Percentiles rank a stretch among this genome's conserved stretches.
These are phyloP conservation scores for Drosophila setifemur DNA, from an alignment of 1,140 invertebrate species.

Conservation along the genomic window DNA sequence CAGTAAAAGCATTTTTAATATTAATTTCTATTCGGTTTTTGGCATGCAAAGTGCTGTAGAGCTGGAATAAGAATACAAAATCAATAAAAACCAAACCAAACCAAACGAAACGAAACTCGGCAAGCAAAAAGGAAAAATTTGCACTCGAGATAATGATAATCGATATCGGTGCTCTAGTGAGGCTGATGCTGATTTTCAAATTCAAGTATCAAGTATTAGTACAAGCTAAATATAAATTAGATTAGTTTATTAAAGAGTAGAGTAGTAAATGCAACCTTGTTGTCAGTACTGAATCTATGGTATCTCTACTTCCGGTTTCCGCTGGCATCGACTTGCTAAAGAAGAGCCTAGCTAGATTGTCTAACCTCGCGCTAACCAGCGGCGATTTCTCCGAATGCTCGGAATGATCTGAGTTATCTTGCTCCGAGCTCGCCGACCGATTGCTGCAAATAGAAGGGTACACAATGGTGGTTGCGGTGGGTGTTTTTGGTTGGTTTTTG, in stretches of 20 bases:
- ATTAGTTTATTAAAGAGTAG: conserved; percentile 34
- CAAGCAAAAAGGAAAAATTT: conserved; percentile 27
- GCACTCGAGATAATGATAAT: conserved; percentile 24
- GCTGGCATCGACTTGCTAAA: conserved; percentile 84
- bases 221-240: conserved; percentile 33
- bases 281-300: conserved; percentile 82
- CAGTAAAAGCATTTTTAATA: conserved; percentile 48
- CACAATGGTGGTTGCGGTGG: conserved; percentile 45
- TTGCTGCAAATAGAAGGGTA: conserved; percentile 81
- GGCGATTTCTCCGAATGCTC: conserved; percentile 84
- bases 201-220: conserved; percentile 25
- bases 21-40: conserved; percentile 29
- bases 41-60: conserved; percentile 70
- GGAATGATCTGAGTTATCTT: conserved; percentile 83
- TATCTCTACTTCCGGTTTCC: conserved; percentile 83
- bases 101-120: conserved; percentile 4
- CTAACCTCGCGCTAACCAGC: conserved; percentile 85
- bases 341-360: conserved; percentile 86
- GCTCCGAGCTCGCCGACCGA: conserved; percentile 85
- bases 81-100: conserved; percentile 14
- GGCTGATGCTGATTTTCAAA: conserved; percentile 5
- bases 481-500: conserved; percentile 40
- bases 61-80: conserved; percentile 23
- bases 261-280: conserved; percentile 79
- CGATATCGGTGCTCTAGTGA: conserved; percentile 40